Conservation (phyloP, 2,113 vertebrate genomes). For the Alosa alosa region DNA sequence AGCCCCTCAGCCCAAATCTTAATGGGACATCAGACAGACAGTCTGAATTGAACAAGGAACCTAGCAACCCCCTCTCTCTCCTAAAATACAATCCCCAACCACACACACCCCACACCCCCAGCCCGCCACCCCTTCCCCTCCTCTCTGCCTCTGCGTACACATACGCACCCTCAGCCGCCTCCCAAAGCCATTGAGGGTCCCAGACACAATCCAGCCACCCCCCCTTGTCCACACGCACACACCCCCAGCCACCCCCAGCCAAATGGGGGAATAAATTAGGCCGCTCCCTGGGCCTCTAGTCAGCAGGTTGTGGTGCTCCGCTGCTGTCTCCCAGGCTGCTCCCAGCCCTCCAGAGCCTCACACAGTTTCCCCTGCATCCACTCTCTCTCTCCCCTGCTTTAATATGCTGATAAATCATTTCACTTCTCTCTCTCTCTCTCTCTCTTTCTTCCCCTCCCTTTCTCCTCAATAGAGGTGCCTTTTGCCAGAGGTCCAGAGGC, state of each 20-base stretch:
- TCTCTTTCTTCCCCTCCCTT: neutral
- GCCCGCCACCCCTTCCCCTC: constrained; percentile 36
- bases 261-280: constrained; percentile 70
- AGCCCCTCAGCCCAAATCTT: constrained; percentile 60
- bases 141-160: constrained; percentile 40
- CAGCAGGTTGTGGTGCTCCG: constrained; percentile 53
- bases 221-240: constrained; percentile 46
- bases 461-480: neutral
- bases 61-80: constrained; percentile 40
- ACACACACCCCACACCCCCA: constrained; percentile 36
- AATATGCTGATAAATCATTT: constrained; percentile 38
- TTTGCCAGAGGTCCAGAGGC: neutral
- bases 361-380: constrained; percentile 50
- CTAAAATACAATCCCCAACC: constrained; percentile 26
- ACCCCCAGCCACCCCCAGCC: constrained; percentile 54
- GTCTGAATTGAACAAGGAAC: constrained; percentile 58
- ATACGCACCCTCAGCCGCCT: constrained; percentile 53
- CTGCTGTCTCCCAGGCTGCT: constrained; percentile 60
- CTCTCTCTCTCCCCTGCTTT: constrained; percentile 43
- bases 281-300: constrained; percentile 54
- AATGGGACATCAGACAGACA: constrained; percentile 70
- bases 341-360: constrained; percentile 26
- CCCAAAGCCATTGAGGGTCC: constrained; percentile 62
- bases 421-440: neutral
- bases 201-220: constrained; percentile 56